Percentiles rank a stretch among this genome's conserved stretches.
These are phyloP conservation scores for Chymomyza fuscimana DNA, from an alignment of 2,888 invertebrate genomes.

Conservation along the genomic window DNA sequence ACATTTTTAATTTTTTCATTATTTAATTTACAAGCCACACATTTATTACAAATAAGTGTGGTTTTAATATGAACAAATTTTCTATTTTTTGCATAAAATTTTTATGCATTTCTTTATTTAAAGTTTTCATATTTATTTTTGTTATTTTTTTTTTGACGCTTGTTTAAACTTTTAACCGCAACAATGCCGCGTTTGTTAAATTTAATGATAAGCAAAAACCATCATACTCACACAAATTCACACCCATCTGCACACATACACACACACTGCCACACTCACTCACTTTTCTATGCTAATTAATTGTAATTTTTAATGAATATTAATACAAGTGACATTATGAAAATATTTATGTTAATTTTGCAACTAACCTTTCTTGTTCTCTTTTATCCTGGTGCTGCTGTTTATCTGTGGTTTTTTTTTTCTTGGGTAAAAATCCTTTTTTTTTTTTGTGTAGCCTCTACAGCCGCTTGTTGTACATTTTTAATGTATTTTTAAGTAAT, in stretches of 20 bases:
- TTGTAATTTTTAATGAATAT: slow-evolving; percentile 44
- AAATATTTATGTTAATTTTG: slow-evolving; percentile 49
- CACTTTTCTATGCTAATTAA: slow-evolving; percentile 9
- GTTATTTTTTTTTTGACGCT: slow-evolving; percentile 27
- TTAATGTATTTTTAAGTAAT: slow-evolving; percentile 66
- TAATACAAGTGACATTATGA: slow-evolving; percentile 32
- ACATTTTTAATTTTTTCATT: slow-evolving; percentile 18
- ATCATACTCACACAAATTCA: neutral
- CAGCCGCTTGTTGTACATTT: slow-evolving; percentile 54
- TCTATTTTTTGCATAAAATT: neutral
- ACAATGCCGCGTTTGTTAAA: slow-evolving; percentile 12
- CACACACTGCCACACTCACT: neutral
- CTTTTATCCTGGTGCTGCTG: slow-evolving; percentile 2
- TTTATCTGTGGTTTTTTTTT: slow-evolving; percentile 1
- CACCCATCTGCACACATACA: slow-evolving; percentile 2
- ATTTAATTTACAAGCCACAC: neutral
- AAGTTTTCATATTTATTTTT: slow-evolving; percentile 11
- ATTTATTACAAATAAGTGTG: slow-evolving; percentile 37
- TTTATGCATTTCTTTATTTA: neutral
- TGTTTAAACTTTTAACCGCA: slow-evolving; percentile 29
- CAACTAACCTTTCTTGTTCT: slow-evolving; percentile 45
- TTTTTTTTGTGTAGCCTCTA: slow-evolving; percentile 24
- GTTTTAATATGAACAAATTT: slow-evolving; percentile 6
- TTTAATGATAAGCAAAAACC: slow-evolving; percentile 26
- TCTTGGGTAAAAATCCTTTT: slow-evolving; percentile 21